Evolutionary conservation across 2,113 vertebrate genomes (phyloP), one percentile per base, ranked within the genome.

Genomic region (Aspidoscelis tigris): DNA sequence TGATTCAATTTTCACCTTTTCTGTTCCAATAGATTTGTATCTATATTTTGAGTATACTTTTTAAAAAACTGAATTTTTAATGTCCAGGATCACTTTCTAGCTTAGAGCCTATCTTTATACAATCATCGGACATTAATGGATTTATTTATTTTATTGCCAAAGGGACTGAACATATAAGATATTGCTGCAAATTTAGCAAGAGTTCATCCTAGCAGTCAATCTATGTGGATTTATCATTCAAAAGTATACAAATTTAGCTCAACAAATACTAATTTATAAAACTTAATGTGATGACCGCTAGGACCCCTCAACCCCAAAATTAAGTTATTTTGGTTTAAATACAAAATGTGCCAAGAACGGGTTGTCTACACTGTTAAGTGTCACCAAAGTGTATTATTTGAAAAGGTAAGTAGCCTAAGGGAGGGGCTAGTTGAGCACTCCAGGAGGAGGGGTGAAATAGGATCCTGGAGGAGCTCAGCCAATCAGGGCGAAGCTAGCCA

Each of bases 261-360:
- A 58, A 72, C 22, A 72, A 81, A 61, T 43, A 71, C 20, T 43
- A 53, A 70, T 70, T 80, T 80, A 55, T 18, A 70, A 58, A 72
- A 39, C 80, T 41, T n/a, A n/a, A n/a, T n/a, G n/a, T n/a, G n/a
- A n/a, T n/a, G n/a, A n/a, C n/a, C n/a, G n/a, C n/a, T n/a, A n/a
- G n/a, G n/a, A n/a, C n/a, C n/a, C n/a, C n/a, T n/a, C n/a, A n/a
- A n/a, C n/a, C n/a, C n/a, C n/a, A n/a, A n/a, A n/a, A n/a, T n/a
- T n/a, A n/a, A n/a, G n/a, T n/a, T n/a, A n/a, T n/a, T n/a, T n/a
- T n/a, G n/a, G n/a, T n/a, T n/a, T n/a, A n/a, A n/a, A n/a, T n/a
- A n/a, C n/a, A n/a, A n/a, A n/a, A n/a, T n/a, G n/a, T n/a, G n/a
- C n/a, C n/a, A n/a, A n/a, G n/a, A n/a, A n/a, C n/a, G n/a, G n/a